Evolutionary conservation across 2,113 vertebrate genomes (phyloP), one percentile per base, ranked within the genome.

Genomic region (Tupaia tana): DNA sequence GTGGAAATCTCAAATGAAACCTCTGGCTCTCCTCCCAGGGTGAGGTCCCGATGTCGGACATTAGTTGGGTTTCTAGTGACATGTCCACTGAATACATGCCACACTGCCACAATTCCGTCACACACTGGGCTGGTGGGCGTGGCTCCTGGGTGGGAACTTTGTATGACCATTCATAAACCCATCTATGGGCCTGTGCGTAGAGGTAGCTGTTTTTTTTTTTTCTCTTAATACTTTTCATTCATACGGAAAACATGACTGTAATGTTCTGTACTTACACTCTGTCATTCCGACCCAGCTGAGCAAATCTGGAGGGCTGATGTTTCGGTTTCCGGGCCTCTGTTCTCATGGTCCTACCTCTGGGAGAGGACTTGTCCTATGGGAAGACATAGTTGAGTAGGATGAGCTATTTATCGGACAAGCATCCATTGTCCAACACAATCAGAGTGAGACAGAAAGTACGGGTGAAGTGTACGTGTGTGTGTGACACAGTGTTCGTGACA

Each of bases 1-100:
- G 95, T 93, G 83, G 82, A 96, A 89, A 96, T 97, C 96, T 98
- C 96, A 92, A 96, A 97, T 97, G 97, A 97, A 98, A 96, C 80
- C 92, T 97, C 94, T 98, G 98, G 97, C 98, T 97, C 7, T 5
- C 74, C 7, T 97, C 97, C 97, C 82, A 6, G 88, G 83, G 66
- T 98, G 97, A 98, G 94, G 97, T 98, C 97, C 97, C 95, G 78
- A 29, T 52, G 86, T 92, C 88, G 97, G 82, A 94, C 96, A 82
- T 87, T 96, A 78, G 75, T 29, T 94, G 97, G 97, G 96, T 97
- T 97, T 96, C 73, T 95, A 97, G 56, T 86, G 24, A 88, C 91
- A 63, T 95, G 94, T 90, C 88, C 85, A 90, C 95, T 96, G 87
- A 97, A 91, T 93, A 15, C 75, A 91, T 95, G 96, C 86, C 89